Conservation (phyloP, 2,113 vertebrate genomes). For the Lasiurus borealis region DNA sequence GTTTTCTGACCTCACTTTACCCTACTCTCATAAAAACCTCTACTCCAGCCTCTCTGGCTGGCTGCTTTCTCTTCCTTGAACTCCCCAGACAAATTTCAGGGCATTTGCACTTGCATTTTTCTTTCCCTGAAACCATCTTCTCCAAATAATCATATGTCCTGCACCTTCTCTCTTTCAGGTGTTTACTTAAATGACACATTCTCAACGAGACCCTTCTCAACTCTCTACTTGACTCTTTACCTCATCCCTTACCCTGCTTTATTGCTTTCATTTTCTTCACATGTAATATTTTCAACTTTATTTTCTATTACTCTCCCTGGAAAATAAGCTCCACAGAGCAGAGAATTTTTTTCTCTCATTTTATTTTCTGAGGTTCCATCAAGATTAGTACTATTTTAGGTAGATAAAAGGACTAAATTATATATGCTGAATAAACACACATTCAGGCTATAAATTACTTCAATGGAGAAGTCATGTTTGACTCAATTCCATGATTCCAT, state of each 20-base stretch:
- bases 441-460: conserved; percentile 25
- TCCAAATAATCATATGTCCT: not conserved
- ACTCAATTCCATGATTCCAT: not conserved
- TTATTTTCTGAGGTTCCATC: not conserved
- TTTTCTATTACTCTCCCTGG: not conserved
- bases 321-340: not conserved
- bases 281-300: not conserved
- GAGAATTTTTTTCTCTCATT: not conserved
- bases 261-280: not conserved
- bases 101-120: not conserved
- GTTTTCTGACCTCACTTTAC: not conserved
- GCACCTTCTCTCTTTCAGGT: not conserved
- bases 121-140: not conserved
- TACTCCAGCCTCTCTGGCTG: not conserved
- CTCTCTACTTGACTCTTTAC: not conserved
- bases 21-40: not conserved
- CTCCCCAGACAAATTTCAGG: not conserved
- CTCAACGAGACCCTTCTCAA: not conserved
- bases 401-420: not conserved
- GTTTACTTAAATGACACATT: not conserved
- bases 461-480: not conserved
- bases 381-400: not conserved
- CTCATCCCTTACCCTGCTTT: not conserved
- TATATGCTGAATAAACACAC: conserved; percentile 23
- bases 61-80: not conserved